Evolutionary conservation across 2,113 vertebrate genomes (phyloP).

Genomic region (Oceanodroma tethys): DNA sequence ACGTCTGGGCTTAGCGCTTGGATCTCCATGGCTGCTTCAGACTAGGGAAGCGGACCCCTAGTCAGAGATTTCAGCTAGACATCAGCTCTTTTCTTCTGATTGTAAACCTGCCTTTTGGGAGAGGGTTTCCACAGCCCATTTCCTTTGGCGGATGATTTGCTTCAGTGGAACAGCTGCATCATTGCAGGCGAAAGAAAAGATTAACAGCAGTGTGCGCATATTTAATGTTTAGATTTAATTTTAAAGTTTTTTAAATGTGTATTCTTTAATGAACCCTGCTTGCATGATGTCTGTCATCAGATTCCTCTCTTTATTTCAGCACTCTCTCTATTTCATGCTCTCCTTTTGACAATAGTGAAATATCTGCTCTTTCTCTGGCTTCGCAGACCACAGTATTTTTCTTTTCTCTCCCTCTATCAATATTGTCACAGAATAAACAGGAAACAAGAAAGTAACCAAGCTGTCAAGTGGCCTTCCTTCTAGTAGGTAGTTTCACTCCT

Average conservation of each 20-base stretch:
- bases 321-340: neutral
- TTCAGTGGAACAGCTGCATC: neutral
- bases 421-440: neutral
- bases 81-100: neutral
- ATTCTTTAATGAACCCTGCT: neutral
- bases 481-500: neutral
- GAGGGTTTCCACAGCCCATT: neutral
- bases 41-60: neutral
- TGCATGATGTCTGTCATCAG: neutral
- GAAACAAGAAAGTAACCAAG: neutral
- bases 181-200: neutral
- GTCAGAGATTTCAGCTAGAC: neutral
- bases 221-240: neutral
- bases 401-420: neutral
- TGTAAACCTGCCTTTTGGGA: neutral
- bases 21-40: neutral
- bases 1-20: neutral
- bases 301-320: neutral
- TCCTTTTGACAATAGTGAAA: neutral
- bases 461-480: neutral
- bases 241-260: neutral
- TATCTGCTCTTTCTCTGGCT: neutral
- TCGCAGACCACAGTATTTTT: neutral
- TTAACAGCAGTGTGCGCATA: neutral
- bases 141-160: neutral